Conservation (phyloP, 2,113 vertebrate genomes). For the Saguinus midas region DNA sequence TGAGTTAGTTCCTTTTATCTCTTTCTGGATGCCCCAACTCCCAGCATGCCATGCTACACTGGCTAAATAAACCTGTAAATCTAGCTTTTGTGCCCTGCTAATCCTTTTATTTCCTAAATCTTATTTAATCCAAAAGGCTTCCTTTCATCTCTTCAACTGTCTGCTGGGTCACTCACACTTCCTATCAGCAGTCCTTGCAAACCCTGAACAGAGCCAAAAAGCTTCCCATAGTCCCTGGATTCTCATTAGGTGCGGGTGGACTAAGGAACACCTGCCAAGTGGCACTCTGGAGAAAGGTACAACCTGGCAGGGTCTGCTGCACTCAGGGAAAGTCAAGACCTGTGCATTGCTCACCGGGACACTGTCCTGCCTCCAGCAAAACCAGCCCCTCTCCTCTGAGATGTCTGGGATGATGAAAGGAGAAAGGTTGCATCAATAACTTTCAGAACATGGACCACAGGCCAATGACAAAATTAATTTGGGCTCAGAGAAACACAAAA, state of each 20-base stretch:
- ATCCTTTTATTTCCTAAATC: slow-evolving; percentile 90
- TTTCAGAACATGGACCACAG: fast-evolving
- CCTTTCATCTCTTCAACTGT: slow-evolving; percentile 85
- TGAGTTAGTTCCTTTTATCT: slow-evolving; percentile 78
- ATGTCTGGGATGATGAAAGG: neutral
- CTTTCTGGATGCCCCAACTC: slow-evolving; percentile 77
- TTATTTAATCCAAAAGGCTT: slow-evolving; percentile 83
- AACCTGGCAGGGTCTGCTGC: fast-evolving
- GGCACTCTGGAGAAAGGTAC: slow-evolving; percentile 38
- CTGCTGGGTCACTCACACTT: slow-evolving; percentile 79
- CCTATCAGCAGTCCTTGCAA: slow-evolving; percentile 78
- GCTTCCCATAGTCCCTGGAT: slow-evolving; percentile 77
- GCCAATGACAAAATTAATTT: neutral
- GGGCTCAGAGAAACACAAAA: neutral
- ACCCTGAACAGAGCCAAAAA: slow-evolving; percentile 77
- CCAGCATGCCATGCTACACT: slow-evolving; percentile 82
- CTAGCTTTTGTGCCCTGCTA: slow-evolving; percentile 86
- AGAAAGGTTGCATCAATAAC: neutral
- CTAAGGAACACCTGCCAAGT: slow-evolving; percentile 74
- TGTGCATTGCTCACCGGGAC: neutral
- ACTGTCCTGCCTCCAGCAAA: fast-evolving
- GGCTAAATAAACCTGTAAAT: slow-evolving; percentile 86
- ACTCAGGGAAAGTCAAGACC: neutral
- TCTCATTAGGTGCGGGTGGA: slow-evolving; percentile 74
- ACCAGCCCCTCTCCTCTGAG: too few species aligned